Base-by-base conservation (phyloP, 2,888 invertebrate species). In the Leucozona laternaria region DNA sequence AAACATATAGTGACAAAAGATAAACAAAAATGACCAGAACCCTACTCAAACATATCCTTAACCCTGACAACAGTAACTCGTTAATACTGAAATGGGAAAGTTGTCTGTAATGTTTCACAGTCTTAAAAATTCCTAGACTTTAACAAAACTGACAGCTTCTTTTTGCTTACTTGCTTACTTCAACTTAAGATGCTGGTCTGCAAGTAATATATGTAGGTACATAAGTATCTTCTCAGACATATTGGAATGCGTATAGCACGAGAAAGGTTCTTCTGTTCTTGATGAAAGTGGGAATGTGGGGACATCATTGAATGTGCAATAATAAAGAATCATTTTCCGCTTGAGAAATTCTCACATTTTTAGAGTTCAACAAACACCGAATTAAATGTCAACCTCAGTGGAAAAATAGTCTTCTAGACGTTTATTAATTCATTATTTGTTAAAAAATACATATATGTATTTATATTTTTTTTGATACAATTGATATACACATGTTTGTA, bases 301-400 rank as follows among this genome's bases (percentile, higher is more conserved):
- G 8, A 8, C 40, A 15, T 15, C 13, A 45, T 10, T 45, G 11
- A 58, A 60, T 60, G 17, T 60, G 22, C 4, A 60, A 7, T 15
- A 62, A 62, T 4, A 25, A 40, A n/a, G 31, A 31, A 62, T 28
- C 28, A 43, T 62, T 62, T 62, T 62, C 25, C 25, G 10, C 10
- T 40, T 62, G 62, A 28, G 15, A 2, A 25, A 17, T 28, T 28
- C n/a, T 43, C 28, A 43, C n/a, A 43, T 20, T 62, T 62, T 60
- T 22, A 22, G 22, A 40, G 2, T 40, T 62, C 40, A 43, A 62
- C 25, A 43, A 60, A 60, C n/a, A 60, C 15, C 40, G 11, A 25
- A 62, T 43, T 22, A 37, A 25, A 40, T 60, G 22, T 40, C 22
- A 40, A 25, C 25, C 6, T 31, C 13, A 58, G 17, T 58, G 10